Base-by-base conservation (phyloP, 2,113 vertebrate genomes). In the Leucoraja erinaceus region DNA sequence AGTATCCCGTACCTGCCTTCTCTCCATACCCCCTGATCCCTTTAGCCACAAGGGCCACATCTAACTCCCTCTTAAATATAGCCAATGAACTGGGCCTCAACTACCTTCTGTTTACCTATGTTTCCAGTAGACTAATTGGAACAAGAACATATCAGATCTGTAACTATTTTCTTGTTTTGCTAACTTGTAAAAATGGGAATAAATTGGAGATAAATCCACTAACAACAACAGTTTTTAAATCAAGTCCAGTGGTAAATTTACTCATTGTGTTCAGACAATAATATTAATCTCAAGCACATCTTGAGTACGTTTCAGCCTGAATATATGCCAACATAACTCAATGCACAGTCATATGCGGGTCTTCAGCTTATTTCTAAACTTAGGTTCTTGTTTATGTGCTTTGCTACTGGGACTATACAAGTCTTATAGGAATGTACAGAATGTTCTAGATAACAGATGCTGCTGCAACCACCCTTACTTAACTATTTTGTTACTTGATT, bases 351-450 rank as follows among this genome's bases (percentile, higher is more conserved):
- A 88, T 31, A 59, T n/a, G 14, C 56, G 4, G 56, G 83, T 88
- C 59, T 63, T 28, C 9, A 88, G 59, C 28, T 63, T n/a, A 31
- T 63, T 66, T 88, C 56, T 88, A 88, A 88, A 88, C 83, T 63
- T 88, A 31, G 83, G 59, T 63, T 88, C 5, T 63, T 31, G 83
- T 88, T 88, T 88, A 88, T 7, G 61, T 63, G 47, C 20, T 81
- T 25, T 8, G 10, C 5, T 56, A 25, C 16, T 54, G 78, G 59
- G 61, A 88, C 59, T 31, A 66, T 61, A 63, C 16, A 88, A 88
- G 31, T 88, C 59, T n/a, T 63, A 88, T 31, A 63, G 83, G 83
- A 88, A 88, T 88, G 83, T 88, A 63, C 83, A 63, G 83, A 88
- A 88, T 88, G 83, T 88, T 88, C 81, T 63, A 61, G 28, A 31